Conservation (phyloP, 1,140 invertebrate genomes). For the Drosophila neocordata region DNA sequence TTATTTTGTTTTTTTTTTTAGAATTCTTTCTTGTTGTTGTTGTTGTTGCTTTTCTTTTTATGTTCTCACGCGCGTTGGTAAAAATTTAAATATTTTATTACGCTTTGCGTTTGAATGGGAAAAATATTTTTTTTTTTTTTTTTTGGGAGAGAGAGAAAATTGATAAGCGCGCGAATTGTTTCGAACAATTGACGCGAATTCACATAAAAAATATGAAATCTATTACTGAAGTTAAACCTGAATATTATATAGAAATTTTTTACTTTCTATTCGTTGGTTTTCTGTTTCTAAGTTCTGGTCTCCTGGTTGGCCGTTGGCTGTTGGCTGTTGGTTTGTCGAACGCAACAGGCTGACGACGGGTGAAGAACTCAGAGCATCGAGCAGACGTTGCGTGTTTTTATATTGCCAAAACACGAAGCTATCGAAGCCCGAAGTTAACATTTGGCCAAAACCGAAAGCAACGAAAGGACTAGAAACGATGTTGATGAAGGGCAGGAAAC, state of each 20-base stretch:
- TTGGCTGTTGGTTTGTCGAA: conserved; percentile 45
- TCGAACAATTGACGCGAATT: conserved; percentile 16
- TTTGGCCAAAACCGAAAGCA: conserved; percentile 1
- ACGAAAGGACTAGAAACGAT: conserved; percentile 15
- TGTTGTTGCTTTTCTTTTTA: conserved; percentile 30
- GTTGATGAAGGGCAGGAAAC: conserved; percentile 29
- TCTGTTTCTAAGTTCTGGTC: conserved; percentile 23
- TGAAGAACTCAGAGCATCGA: conserved; percentile 73
- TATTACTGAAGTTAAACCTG: conserved; percentile 5
- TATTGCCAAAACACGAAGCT: conserved; percentile 63
- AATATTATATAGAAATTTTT: conserved; percentile 8
- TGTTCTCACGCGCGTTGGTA: conserved; percentile 48
- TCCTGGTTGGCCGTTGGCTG: conserved; percentile 18
- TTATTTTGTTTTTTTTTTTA: not conserved
- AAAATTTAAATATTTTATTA: conserved; percentile 37
- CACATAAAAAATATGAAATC: conserved; percentile 16
- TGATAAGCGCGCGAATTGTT: conserved; percentile 21
- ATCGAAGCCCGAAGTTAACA: conserved; percentile 18
- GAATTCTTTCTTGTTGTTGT: not conserved
- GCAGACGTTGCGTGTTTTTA: conserved; percentile 71
- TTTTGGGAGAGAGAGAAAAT: not conserved
- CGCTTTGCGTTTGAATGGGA: not conserved
- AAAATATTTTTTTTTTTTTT: not conserved
- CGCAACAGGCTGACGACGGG: conserved; percentile 82
- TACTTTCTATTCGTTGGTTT: conserved; percentile 10